phyloP scores from a whole-genome alignment of 2,888 invertebrate genomes.

The Lobophora halterata region DNA sequence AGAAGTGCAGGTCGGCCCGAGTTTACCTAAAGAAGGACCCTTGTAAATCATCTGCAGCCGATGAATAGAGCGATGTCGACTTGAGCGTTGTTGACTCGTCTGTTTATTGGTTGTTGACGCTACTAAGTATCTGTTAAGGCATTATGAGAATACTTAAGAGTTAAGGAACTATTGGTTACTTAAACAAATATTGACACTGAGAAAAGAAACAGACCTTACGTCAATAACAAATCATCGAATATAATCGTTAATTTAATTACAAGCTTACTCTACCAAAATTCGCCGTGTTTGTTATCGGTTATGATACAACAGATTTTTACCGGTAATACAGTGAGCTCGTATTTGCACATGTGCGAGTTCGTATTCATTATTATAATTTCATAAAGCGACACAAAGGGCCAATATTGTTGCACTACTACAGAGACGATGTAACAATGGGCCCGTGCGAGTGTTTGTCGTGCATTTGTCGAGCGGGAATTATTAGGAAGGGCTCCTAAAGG shows the following conservation, averaged over 20 bases:
- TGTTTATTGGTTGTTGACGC: slow-evolving; percentile 74
- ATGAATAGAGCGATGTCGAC: slow-evolving; percentile 68
- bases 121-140: slow-evolving; percentile 72
- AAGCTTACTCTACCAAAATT: slow-evolving; percentile 2
- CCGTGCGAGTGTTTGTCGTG: slow-evolving; percentile 79
- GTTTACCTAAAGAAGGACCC: slow-evolving; percentile 80
- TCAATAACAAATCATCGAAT: too few species aligned
- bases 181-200: slow-evolving; percentile 30
- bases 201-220: background rate
- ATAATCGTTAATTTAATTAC: too few species aligned
- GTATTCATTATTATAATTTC: slow-evolving; percentile 60
- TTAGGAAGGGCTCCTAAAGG: slow-evolving; percentile 78
- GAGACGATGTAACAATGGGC: slow-evolving; percentile 70
- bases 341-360: slow-evolving; percentile 38
- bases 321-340: slow-evolving; percentile 18
- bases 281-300: slow-evolving; percentile 3
- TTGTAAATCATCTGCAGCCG: slow-evolving; percentile 78
- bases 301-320: slow-evolving; percentile 20
- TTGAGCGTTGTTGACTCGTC: slow-evolving; percentile 73
- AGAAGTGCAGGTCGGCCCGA: slow-evolving; percentile 72
- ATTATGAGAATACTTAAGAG: slow-evolving; percentile 60
- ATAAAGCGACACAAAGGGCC: slow-evolving; percentile 55
- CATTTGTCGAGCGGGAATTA: slow-evolving; percentile 80
- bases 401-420: slow-evolving; percentile 76
- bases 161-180: slow-evolving; percentile 38